These are phyloP conservation scores for Eretmodus cyanostictus DNA, from an alignment of 2,113 vertebrate genomes.

Conservation along the genomic window DNA sequence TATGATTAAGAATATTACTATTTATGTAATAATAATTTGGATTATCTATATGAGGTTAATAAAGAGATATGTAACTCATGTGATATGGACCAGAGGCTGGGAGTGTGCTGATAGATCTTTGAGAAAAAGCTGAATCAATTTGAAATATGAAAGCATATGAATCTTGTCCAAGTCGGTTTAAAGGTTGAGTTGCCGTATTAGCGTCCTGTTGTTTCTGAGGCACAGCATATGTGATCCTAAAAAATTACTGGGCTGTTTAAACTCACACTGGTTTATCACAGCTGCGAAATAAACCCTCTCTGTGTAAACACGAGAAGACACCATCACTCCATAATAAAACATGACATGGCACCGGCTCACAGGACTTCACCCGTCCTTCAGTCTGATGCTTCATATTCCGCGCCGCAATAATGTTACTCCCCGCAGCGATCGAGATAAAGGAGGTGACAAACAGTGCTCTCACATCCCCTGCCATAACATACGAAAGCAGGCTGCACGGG, in stretches of 20 bases:
- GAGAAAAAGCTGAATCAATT: background rate
- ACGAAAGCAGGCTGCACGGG: background rate
- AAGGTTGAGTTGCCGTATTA: background rate
- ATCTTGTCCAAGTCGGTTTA: background rate
- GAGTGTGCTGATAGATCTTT: background rate
- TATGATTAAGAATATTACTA: background rate
- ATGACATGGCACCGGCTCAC: constrained; percentile 12
- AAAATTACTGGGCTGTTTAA: background rate
- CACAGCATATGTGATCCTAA: background rate
- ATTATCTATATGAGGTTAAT: background rate
- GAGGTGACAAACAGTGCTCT: background rate
- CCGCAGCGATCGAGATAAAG: background rate
- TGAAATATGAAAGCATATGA: background rate
- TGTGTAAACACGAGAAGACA: background rate
- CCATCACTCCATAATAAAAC: background rate
- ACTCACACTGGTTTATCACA: background rate
- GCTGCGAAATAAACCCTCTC: background rate
- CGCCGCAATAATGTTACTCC: background rate
- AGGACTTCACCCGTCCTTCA: background rate
- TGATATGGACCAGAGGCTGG: background rate
- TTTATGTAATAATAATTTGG: background rate
- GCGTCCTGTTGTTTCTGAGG: background rate
- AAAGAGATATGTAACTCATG: background rate
- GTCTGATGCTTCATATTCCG: background rate
- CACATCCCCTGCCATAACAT: background rate